These are phyloP conservation scores for Cepaea hortensis DNA, from an alignment of 2,888 invertebrate genomes.

Conservation along the genomic window DNA sequence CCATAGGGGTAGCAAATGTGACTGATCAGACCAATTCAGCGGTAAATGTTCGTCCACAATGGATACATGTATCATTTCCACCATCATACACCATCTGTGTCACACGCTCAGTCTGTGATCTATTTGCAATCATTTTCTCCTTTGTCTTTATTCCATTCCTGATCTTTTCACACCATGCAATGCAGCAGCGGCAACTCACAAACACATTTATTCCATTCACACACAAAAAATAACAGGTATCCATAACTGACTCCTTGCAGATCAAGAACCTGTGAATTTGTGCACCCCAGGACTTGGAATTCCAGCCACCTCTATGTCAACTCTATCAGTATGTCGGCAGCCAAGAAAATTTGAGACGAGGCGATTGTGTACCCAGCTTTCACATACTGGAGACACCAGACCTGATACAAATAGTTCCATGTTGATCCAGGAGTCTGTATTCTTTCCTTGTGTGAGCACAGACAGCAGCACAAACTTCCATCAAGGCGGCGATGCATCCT, in stretches of 20 bases:
- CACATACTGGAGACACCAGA: not conserved
- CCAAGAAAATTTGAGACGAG: not conserved
- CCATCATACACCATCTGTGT: no score
- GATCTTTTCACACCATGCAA: no score
- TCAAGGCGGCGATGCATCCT: not conserved
- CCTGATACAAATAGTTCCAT: not conserved
- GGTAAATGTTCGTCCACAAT: no score
- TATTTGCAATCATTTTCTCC: no score
- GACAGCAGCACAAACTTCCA: not conserved
- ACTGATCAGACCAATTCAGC: no score
- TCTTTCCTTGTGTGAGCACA: slow-evolving; percentile 1
- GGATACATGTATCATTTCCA: no score
- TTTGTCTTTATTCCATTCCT: no score
- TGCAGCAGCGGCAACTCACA: no score
- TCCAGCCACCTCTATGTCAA: not conserved
- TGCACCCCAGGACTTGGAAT: not conserved
- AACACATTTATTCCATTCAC: no score
- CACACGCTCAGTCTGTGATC: no score
- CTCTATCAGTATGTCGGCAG: slow-evolving; percentile 19
- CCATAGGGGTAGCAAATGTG: no score
- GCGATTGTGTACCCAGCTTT: not conserved
- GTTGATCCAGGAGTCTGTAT: not conserved
- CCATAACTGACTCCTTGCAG: not conserved
- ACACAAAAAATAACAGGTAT: no score
- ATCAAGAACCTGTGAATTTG: not conserved